These are phyloP conservation scores for Accipiter virgatus DNA, from an alignment of 2,113 vertebrate genomes.

Conservation along the genomic window DNA sequence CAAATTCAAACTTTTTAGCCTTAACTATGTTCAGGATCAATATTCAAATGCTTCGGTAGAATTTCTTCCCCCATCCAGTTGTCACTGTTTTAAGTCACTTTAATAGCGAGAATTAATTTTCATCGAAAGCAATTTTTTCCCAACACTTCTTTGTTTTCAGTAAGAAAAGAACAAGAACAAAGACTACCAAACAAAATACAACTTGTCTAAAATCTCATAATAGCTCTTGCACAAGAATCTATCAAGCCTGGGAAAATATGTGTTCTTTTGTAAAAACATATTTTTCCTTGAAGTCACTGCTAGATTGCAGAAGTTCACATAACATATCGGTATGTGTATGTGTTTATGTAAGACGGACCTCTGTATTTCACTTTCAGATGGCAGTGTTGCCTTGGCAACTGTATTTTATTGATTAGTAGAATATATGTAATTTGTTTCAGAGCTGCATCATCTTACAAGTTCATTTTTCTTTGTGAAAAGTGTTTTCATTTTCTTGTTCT, in stretches of 20 bases:
- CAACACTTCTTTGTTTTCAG: slow-evolving; percentile 46
- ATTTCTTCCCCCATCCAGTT: background rate
- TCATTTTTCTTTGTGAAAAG: slow-evolving; percentile 31
- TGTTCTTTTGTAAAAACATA: slow-evolving; percentile 67
- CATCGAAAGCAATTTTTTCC: background rate
- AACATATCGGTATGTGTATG: slow-evolving; percentile 57
- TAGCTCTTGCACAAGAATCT: slow-evolving; percentile 67
- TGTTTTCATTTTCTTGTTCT: slow-evolving; percentile 3
- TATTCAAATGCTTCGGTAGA: background rate
- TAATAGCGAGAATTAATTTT: slow-evolving; percentile 27
- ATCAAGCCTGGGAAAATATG: slow-evolving; percentile 71
- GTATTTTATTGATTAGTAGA: slow-evolving; percentile 61
- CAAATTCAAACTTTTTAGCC: background rate
- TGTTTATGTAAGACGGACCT: slow-evolving; percentile 64
- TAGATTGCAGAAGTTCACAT: slow-evolving; percentile 62
- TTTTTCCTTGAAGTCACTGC: slow-evolving; percentile 68
- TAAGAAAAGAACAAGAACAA: slow-evolving; percentile 61
- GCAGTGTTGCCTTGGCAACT: slow-evolving; percentile 53
- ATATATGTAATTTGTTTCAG: slow-evolving; percentile 38
- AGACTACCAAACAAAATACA: slow-evolving; percentile 66
- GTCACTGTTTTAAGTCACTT: background rate
- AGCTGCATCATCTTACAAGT: background rate
- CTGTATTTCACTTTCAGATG: slow-evolving; percentile 56
- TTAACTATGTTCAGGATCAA: background rate
- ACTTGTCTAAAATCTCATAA: slow-evolving; percentile 64